Evolutionary conservation across 92 coral and sea anemone species (phyloP).

Genomic region (Umimayanthus chanpuru): DNA sequence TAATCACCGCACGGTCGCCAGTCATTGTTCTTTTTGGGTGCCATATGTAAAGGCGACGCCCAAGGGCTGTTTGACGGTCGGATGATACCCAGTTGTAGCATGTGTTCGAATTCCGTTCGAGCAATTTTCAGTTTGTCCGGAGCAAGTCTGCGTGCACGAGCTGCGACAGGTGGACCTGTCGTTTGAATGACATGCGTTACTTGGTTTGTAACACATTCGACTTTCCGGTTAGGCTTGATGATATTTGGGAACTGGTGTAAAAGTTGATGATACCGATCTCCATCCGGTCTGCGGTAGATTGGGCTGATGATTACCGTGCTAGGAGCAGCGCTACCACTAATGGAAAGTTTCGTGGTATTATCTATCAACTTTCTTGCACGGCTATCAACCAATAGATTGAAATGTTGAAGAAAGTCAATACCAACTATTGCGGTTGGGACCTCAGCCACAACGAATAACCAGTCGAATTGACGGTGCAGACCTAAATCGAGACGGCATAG

Average conservation of each 20-base stretch:
- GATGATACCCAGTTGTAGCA: too few species aligned
- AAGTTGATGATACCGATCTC: too few species aligned
- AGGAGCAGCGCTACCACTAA: not conserved
- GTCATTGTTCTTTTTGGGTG: too few species aligned
- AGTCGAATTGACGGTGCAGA: not conserved
- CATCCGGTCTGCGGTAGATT: too few species aligned
- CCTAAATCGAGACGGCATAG: too few species aligned
- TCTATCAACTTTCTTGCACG: not conserved
- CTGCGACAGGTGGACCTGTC: not conserved
- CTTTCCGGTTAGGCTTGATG: too few species aligned
- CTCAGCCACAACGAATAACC: not conserved
- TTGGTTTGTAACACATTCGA: not conserved
- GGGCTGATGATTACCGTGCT: too few species aligned
- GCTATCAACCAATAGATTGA: slow-evolving; percentile 8
- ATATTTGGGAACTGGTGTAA: too few species aligned
- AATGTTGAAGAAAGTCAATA: not conserved
- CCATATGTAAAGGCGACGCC: not conserved
- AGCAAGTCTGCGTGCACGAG: not conserved
- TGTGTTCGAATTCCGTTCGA: not conserved
- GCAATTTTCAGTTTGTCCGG: not conserved
- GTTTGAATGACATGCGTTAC: not conserved
- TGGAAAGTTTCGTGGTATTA: not conserved
- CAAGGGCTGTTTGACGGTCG: too few species aligned
- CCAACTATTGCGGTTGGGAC: not conserved
- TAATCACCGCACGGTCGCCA: too few species aligned